A percentile compares a stretch with the other conserved stretches of the same genome.
phyloP scores from a whole-genome alignment of 2,888 invertebrate species.

The Pseudanteris insignis region DNA sequence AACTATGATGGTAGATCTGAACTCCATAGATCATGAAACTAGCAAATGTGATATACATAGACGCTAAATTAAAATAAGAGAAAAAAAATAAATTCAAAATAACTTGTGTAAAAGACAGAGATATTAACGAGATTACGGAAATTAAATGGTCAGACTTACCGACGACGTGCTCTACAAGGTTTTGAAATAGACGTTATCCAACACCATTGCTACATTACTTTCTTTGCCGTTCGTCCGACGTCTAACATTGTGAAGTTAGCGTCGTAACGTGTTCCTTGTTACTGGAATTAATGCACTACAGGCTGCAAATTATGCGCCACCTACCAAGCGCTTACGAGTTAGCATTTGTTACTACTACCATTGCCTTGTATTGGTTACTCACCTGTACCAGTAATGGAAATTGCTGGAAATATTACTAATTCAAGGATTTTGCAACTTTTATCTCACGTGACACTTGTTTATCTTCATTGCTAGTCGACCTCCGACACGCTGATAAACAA shows the following conservation, averaged over 20 bases:
- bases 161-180: slow-evolving; percentile 55
- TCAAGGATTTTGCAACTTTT: too few relatives aligned
- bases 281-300: slow-evolving; percentile 27
- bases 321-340: not conserved
- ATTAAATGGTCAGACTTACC: slow-evolving; percentile 55
- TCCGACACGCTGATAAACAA: too few relatives aligned
- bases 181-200: slow-evolving; percentile 57
- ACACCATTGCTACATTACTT: slow-evolving; percentile 51
- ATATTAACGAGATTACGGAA: slow-evolving; percentile 17
- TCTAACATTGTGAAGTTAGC: slow-evolving; percentile 21
- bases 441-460: not conserved
- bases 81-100: slow-evolving; percentile 1
- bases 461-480: too few relatives aligned
- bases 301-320: slow-evolving; percentile 11
- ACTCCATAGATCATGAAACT: too few relatives aligned
- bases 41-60: too few relatives aligned
- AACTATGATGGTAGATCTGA: too few relatives aligned
- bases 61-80: too few relatives aligned
- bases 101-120: not conserved
- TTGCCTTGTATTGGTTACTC: slow-evolving; percentile 4
- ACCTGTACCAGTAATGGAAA: slow-evolving; percentile 14
- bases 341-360: slow-evolving; percentile 1
- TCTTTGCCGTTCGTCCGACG: slow-evolving; percentile 47
- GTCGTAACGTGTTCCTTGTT: slow-evolving; percentile 12
- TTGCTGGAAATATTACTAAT: slow-evolving; percentile 19